phyloP scores from a whole-genome alignment of 2,113 vertebrate genomes.

The Lutjanus erythropterus region DNA sequence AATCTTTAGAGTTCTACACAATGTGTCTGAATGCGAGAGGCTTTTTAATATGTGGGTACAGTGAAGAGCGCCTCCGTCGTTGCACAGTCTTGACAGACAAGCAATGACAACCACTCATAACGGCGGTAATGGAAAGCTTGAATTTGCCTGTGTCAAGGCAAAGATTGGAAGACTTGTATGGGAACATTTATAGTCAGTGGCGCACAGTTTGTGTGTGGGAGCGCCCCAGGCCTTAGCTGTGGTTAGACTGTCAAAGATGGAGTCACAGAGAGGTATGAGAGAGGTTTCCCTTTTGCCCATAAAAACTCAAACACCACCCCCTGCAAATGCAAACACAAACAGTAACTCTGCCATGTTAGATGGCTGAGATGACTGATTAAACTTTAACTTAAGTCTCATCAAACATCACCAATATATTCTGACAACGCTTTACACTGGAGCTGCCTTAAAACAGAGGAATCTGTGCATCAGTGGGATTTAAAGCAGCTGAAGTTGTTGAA shows the following conservation, averaged over 20 bases:
- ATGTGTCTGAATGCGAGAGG: slow-evolving; percentile 8
- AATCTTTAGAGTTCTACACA: slow-evolving; percentile 8
- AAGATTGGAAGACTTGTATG: slow-evolving; percentile 34
- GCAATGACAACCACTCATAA: slow-evolving; percentile 16
- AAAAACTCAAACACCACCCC: not conserved
- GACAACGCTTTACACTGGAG: slow-evolving; percentile 14
- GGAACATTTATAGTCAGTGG: slow-evolving; percentile 31
- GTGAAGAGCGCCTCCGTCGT: not conserved
- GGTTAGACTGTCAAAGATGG: slow-evolving; percentile 37
- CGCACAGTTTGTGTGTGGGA: slow-evolving; percentile 12
- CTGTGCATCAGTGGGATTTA: slow-evolving; percentile 61
- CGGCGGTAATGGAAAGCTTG: slow-evolving; percentile 24
- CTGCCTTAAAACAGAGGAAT: slow-evolving; percentile 50
- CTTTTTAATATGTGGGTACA: slow-evolving; percentile 4
- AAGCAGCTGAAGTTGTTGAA: slow-evolving; percentile 59
- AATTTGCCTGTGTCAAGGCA: slow-evolving; percentile 21
- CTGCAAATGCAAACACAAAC: slow-evolving; percentile 31
- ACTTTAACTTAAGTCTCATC: slow-evolving; percentile 39
- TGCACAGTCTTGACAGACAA: slow-evolving; percentile 3
- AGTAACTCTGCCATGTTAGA: not conserved
- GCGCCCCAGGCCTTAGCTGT: slow-evolving; percentile 20
- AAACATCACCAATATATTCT: slow-evolving; percentile 47
- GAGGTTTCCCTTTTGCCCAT: slow-evolving; percentile 12
- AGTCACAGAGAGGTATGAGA: slow-evolving; percentile 22
- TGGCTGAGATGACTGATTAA: slow-evolving; percentile 58